A percentile compares a stretch with the other conserved stretches of the same genome.
phyloP scores from a whole-genome alignment of 2,888 invertebrate species.

The Amblyjoppa proteus region DNA sequence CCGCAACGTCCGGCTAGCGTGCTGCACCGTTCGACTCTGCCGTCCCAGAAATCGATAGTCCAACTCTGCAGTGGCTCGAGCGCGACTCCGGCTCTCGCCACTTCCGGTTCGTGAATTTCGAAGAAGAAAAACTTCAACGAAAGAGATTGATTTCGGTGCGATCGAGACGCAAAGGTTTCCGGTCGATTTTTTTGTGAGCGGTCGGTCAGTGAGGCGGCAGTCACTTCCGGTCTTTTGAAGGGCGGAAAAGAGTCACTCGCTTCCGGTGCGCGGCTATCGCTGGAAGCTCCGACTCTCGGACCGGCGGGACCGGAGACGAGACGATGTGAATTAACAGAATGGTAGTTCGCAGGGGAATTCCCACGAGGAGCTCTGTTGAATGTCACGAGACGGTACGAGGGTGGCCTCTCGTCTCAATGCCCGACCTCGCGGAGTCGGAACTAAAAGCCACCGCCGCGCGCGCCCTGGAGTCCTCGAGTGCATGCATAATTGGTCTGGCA shows the following conservation, averaged over 20 bases:
- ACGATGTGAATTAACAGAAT: constrained; percentile 22
- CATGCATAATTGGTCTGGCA: constrained; percentile 48
- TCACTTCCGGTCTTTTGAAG: background rate
- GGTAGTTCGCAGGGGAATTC: constrained; percentile 6
- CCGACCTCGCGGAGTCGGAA: constrained; percentile 2
- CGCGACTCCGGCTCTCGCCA: constrained; percentile 42
- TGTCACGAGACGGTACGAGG: constrained; percentile 19
- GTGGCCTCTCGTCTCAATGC: constrained; percentile 19
- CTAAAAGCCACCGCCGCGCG: constrained; percentile 28
- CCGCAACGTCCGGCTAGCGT: constrained; percentile 34
- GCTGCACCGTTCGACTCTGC: constrained; percentile 55
- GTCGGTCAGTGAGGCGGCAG: background rate
- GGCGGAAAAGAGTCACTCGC: background rate
- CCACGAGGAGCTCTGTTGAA: constrained; percentile 12
- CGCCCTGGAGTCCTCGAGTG: constrained; percentile 36
- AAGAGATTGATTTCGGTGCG: constrained; percentile 18
- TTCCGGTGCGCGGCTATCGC: background rate
- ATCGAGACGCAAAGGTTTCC: constrained; percentile 7
- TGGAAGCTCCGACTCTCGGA: background rate
- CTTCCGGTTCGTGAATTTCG: constrained; percentile 56
- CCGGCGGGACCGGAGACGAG: background rate
- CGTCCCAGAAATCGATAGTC: constrained; percentile 64
- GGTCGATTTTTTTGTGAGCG: constrained; percentile 32
- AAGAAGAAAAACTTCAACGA: constrained; percentile 12
- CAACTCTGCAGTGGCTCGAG: constrained; percentile 42